phyloP scores from a whole-genome alignment of 2,113 vertebrate species.

The Vimba vimba region DNA sequence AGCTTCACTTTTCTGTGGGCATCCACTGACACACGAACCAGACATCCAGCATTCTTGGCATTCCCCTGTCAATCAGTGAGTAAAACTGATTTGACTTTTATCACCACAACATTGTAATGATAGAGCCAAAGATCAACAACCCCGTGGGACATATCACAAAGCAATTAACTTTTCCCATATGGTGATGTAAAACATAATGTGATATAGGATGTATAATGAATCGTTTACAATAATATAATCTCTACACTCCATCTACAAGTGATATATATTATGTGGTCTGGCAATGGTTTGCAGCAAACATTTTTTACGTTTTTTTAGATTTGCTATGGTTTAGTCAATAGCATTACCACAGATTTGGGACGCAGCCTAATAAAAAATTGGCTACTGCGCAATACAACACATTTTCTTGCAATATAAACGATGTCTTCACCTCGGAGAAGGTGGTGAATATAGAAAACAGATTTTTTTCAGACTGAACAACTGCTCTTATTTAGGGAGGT shows the following conservation, averaged over 20 bases:
- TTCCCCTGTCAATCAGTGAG: constrained; percentile 73
- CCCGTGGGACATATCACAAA: not conserved
- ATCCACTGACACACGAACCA: constrained; percentile 68
- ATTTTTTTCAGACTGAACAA: not conserved
- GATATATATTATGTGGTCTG: not conserved
- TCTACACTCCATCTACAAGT: constrained; percentile 12
- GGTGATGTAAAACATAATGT: not conserved
- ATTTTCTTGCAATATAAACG: not conserved
- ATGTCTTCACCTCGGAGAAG: not conserved
- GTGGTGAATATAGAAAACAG: not conserved
- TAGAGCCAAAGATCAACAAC: constrained; percentile 44
- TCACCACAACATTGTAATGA: constrained; percentile 55
- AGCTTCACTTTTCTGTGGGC: constrained; percentile 57
- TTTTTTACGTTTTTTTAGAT: not conserved
- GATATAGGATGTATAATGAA: not conserved
- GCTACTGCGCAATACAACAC: not conserved
- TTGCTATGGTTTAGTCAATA: constrained; percentile 17
- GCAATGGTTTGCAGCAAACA: constrained; percentile 10
- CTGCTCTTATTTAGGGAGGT: not conserved
- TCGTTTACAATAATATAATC: not conserved
- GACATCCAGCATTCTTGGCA: constrained; percentile 76
- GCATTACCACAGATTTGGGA: constrained; percentile 7
- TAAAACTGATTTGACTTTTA: constrained; percentile 68
- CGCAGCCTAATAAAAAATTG: not conserved
- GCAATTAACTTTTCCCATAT: not conserved